Evolutionary conservation across 1,140 invertebrate species (phyloP), one percentile per base, ranked within the genome.

Genomic region (Trichogramma pretiosum): DNA sequence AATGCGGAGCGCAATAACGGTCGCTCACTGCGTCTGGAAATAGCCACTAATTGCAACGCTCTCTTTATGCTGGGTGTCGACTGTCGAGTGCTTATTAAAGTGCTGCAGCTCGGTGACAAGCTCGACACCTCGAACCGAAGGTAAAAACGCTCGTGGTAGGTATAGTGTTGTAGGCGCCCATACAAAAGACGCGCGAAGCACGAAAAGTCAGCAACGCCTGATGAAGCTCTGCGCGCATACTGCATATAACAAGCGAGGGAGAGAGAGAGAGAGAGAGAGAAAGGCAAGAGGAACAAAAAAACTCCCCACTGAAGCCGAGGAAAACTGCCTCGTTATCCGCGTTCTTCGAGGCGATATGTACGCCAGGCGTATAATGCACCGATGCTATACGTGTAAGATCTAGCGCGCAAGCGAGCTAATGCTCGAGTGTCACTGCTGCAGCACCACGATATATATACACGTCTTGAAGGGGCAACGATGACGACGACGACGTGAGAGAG

Each of bases 21-120:
- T n/a, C n/a, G n/a, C n/a, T n/a, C n/a, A n/a, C n/a, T n/a, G n/a
- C n/a, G n/a, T 46, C 2, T 17, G 11, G 23, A 46, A 39, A 46
- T 46, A 30, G 21, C 13, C 17, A 32, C 13, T 37, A 22, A 36
- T 46, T 28, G 34, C 17, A 18, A n/a, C n/a, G n/a, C n/a, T n/a
- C n/a, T n/a, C n/a, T n/a, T n/a, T n/a, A n/a, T n/a, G n/a, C n/a
- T n/a, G 14, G 8, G 22, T 18, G 11, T 3, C 45, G 13, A 13
- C 45, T 38, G 23, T 11, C 23, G 36, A 37, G 36, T 38, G 36
- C 26, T 46, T 46, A 46, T 46, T 46, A 46, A 46, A 46, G 36
- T 39, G 34, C 44, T 8, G 11, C 22, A 0, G n/a, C 32, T 23
- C 42, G 41, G 4, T 3, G 9, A 35, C 10, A 17, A 18, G 3